Conservation (phyloP, 2,888 invertebrate genomes). For the Drosophila acutilabella region DNA sequence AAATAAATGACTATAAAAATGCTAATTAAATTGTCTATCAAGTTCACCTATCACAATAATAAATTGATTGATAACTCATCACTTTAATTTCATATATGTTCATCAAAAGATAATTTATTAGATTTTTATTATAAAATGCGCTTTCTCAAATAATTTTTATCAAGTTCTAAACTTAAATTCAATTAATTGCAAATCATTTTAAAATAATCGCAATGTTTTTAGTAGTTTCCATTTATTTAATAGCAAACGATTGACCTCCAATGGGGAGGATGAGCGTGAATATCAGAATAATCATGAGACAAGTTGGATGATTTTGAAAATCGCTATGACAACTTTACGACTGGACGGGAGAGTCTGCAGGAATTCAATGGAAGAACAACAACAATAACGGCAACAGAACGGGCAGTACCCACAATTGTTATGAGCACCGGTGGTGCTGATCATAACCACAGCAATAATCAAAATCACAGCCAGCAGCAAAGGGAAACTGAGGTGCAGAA, state of each 20-base stretch:
- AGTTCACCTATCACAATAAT: too few relatives aligned
- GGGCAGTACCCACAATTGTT: conserved; percentile 14
- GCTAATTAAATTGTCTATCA: too few relatives aligned
- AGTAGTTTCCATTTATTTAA: background rate
- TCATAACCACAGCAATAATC: conserved; percentile 2
- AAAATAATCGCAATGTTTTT: conserved; percentile 10
- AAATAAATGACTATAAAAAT: too few relatives aligned
- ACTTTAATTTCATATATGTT: too few relatives aligned
- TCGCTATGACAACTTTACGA: conserved; percentile 84
- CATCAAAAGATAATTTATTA: too few relatives aligned
- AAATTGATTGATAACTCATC: too few relatives aligned
- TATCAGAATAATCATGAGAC: conserved; percentile 85
- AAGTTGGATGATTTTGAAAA: conserved; percentile 85
- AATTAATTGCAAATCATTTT: conserved; percentile 6
- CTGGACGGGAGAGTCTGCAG: conserved; percentile 84
- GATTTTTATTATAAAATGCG: too few relatives aligned
- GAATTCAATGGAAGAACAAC: conserved; percentile 85
- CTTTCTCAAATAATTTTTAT: too few relatives aligned
- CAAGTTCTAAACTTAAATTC: background rate
- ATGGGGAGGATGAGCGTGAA: conserved; percentile 85
- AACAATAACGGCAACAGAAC: conserved; percentile 18
- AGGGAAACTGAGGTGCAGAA: conserved; percentile 29
- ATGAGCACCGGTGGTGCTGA: conserved; percentile 12
- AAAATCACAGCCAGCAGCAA: conserved; percentile 26
- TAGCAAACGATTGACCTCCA: conserved; percentile 84